Conservation (phyloP, 2,797 vertebrate species). For the Spondyliosoma cantharus region DNA sequence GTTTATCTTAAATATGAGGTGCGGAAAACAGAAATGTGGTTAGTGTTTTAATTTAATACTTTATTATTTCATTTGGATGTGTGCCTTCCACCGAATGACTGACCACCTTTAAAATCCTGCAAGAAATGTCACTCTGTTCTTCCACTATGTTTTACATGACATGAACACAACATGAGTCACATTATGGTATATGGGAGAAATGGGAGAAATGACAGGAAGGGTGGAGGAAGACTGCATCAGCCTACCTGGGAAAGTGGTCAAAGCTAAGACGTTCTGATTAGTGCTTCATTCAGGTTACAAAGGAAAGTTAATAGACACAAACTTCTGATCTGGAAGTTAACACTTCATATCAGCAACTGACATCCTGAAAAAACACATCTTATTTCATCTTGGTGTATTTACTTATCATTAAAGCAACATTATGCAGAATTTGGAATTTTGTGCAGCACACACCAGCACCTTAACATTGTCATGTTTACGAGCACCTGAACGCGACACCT, state of each 20-base stretch:
- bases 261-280: slow-evolving; percentile 41
- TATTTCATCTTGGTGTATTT: not conserved
- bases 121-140: slow-evolving; percentile 21
- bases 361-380: slow-evolving; percentile 11
- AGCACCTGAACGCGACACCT: slow-evolving; percentile 74
- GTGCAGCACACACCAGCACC: slow-evolving; percentile 60
- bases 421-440: too few species aligned
- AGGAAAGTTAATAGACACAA: slow-evolving; percentile 14
- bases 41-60: not conserved
- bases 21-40: slow-evolving; percentile 14
- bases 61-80: not conserved
- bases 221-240: slow-evolving; percentile 47
- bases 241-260: slow-evolving; percentile 50
- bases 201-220: slow-evolving; percentile 9
- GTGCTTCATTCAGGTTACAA: slow-evolving; percentile 43
- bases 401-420: not conserved
- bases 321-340: slow-evolving; percentile 19
- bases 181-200: slow-evolving; percentile 38
- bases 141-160: slow-evolving; percentile 25
- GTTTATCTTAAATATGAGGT: slow-evolving; percentile 30
- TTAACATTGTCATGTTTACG: slow-evolving; percentile 56
- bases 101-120: slow-evolving; percentile 6
- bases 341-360: slow-evolving; percentile 4
- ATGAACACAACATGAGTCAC: slow-evolving; percentile 65
- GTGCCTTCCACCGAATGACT: slow-evolving; percentile 15